Conservation (phyloP, 2,797 vertebrate species). For the Smutsia temminckii region DNA sequence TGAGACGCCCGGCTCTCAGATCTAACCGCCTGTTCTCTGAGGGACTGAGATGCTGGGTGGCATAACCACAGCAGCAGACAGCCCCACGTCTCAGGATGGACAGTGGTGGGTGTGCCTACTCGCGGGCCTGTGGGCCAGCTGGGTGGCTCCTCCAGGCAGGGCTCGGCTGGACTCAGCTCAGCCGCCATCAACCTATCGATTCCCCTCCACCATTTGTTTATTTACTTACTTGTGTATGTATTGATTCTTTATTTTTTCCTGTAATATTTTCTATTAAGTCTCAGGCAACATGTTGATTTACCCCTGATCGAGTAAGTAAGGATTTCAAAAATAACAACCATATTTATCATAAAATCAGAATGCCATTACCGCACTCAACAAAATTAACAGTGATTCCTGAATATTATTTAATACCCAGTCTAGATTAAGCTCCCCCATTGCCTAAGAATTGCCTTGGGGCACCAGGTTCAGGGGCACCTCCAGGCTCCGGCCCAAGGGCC, state of each 20-base stretch:
- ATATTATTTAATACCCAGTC: too few species aligned
- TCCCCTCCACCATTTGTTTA: too few species aligned
- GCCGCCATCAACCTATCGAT: rapidly evolving
- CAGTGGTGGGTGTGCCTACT: rapidly evolving
- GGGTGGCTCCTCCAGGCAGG: rapidly evolving
- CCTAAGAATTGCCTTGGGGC: too few species aligned
- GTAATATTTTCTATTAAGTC: not conserved
- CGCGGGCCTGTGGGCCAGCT: too few species aligned
- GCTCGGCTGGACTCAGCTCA: not conserved
- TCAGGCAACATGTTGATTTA: not conserved
- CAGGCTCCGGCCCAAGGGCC: rapidly evolving
- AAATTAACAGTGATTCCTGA: too few species aligned
- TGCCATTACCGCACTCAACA: not conserved
- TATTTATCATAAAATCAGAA: not conserved
- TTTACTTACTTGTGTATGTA: rapidly evolving
- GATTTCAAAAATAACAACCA: not conserved
- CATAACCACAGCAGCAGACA: rapidly evolving
- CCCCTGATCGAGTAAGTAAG: not conserved
- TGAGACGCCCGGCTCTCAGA: rapidly evolving
- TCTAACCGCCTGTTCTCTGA: not conserved
- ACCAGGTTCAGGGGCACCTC: not conserved
- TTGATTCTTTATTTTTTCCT: too few species aligned
- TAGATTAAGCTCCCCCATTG: not conserved
- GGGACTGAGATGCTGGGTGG: too few species aligned
- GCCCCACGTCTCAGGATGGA: not conserved